A percentile compares a stretch with the other conserved stretches of the same genome.
phyloP scores from a whole-genome alignment of 2,797 vertebrate genomes.

The Sebastes steindachneri region DNA sequence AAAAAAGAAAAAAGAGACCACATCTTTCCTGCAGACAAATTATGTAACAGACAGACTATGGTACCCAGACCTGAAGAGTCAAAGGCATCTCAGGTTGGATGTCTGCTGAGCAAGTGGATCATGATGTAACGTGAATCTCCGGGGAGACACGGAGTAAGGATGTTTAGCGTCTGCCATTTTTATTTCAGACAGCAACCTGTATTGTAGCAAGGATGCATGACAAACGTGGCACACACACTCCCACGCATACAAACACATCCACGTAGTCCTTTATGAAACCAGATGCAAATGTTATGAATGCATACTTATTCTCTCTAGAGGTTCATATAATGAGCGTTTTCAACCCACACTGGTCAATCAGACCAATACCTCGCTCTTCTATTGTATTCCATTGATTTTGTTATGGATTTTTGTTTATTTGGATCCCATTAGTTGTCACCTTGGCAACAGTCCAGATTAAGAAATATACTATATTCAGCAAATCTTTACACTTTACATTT shows the following conservation, averaged over 20 bases:
- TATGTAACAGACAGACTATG: conserved; percentile 57
- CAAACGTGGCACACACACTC: not conserved
- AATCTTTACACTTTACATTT: not conserved
- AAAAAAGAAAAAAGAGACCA: not conserved
- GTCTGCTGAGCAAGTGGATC: conserved; percentile 75
- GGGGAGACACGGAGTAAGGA: conserved; percentile 38
- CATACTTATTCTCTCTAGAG: not conserved
- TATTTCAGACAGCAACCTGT: conserved; percentile 45
- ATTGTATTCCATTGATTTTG: not conserved
- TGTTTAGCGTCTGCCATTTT: conserved; percentile 41
- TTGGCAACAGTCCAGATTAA: not conserved
- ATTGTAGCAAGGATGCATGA: not conserved
- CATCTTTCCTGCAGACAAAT: conserved; percentile 67
- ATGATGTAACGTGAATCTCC: conserved; percentile 71
- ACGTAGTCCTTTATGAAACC: not conserved
- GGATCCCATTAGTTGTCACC: not conserved
- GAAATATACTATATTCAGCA: not conserved
- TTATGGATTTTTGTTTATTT: not conserved
- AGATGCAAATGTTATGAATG: not conserved
- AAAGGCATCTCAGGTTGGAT: conserved; percentile 67
- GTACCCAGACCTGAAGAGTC: conserved; percentile 59
- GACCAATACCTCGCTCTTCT: not conserved
- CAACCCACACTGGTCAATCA: too few relatives aligned
- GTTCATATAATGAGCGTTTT: not conserved
- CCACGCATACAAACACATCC: not conserved